These are phyloP conservation scores for Empidonax traillii DNA, from an alignment of 2,113 vertebrate species.

Conservation along the genomic window DNA sequence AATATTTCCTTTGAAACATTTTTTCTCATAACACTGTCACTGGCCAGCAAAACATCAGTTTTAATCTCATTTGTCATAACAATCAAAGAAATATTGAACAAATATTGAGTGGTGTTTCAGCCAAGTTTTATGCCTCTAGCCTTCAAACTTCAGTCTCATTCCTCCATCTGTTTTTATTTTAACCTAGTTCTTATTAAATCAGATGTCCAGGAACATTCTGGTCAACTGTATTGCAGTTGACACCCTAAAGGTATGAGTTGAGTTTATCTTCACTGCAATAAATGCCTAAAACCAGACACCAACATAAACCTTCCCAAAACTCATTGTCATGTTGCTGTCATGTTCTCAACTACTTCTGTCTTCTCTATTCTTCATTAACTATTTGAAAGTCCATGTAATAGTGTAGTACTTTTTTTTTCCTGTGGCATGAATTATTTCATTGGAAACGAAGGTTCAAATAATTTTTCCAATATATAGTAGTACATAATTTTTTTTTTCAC, in stretches of 20 bases:
- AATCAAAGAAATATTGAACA: conserved; percentile 20
- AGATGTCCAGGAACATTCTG: neutral
- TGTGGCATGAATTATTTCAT: neutral
- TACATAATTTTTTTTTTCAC: neutral
- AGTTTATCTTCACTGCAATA: neutral
- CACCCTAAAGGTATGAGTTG: neutral
- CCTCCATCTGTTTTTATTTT: neutral
- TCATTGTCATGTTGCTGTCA: neutral
- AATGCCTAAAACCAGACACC: neutral
- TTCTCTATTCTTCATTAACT: neutral
- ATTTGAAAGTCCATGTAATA: neutral
- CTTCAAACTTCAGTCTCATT: neutral
- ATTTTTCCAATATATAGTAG: neutral
- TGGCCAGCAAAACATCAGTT: neutral
- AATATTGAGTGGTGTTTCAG: neutral
- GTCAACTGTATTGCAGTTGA: neutral
- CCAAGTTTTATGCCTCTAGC: neutral
- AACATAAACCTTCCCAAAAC: neutral
- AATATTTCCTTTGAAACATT: neutral
- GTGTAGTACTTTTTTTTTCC: neutral
- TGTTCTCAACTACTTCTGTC: neutral
- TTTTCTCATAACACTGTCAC: neutral
- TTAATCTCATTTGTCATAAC: neutral
- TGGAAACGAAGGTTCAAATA: neutral
- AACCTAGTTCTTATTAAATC: conserved; percentile 1